These are phyloP conservation scores for Melieria omissa DNA, from an alignment of 2,888 invertebrate genomes.

Conservation along the genomic window DNA sequence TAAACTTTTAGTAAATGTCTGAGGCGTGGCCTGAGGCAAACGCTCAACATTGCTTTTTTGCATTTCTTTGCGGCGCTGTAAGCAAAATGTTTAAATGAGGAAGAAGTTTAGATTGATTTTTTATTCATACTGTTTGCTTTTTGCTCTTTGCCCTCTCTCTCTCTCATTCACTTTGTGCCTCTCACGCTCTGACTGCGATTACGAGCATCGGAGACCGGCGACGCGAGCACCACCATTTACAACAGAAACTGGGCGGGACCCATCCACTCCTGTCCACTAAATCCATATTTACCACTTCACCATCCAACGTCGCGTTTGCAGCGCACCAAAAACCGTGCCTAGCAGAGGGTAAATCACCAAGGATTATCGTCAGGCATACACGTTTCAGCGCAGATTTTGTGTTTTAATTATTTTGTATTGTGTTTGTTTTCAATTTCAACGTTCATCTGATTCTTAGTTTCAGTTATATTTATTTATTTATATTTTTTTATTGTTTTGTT, in stretches of 20 bases:
- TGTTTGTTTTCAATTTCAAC: slow-evolving; percentile 39
- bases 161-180: slow-evolving; percentile 27
- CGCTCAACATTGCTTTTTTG: slow-evolving; percentile 44
- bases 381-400: neutral
- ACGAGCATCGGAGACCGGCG: slow-evolving; percentile 27
- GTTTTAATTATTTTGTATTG: slow-evolving; percentile 12
- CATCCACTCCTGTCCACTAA: neutral
- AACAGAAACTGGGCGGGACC: neutral
- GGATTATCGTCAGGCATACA: slow-evolving; percentile 11
- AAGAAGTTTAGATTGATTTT: slow-evolving; percentile 57
- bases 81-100: slow-evolving; percentile 25
- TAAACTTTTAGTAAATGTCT: no score
- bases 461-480: slow-evolving; percentile 30
- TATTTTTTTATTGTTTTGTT: slow-evolving; percentile 26
- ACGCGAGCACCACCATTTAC: slow-evolving; percentile 30
- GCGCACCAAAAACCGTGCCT: slow-evolving; percentile 15
- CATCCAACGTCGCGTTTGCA: slow-evolving; percentile 6
- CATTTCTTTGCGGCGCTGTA: slow-evolving; percentile 22
- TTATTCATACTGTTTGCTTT: slow-evolving; percentile 64
- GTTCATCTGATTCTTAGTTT: slow-evolving; percentile 51
- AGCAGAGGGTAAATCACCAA: slow-evolving; percentile 30
- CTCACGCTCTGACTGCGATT: neutral
- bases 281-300: slow-evolving; percentile 6
- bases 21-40: slow-evolving; percentile 5
- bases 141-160: slow-evolving; percentile 43